These are phyloP conservation scores for Pampusana beccarii DNA, from an alignment of 2,113 vertebrate genomes.

Conservation along the genomic window DNA sequence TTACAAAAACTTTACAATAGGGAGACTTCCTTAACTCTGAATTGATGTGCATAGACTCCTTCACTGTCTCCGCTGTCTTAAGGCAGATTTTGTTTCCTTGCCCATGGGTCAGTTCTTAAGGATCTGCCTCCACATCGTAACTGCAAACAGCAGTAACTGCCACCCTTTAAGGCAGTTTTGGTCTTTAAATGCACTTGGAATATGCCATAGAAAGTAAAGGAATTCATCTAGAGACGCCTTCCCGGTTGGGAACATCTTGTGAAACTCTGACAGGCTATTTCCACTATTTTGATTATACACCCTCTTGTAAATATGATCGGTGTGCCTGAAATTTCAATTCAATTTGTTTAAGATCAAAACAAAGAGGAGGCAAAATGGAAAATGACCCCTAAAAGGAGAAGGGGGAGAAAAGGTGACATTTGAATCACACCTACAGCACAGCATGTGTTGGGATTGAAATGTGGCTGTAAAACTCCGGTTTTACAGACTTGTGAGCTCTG, in stretches of 20 bases:
- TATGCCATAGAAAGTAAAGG: background rate
- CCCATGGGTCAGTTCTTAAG: background rate
- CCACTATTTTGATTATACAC: background rate
- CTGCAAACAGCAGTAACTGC: background rate
- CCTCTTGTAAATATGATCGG: background rate
- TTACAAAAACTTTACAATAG: background rate
- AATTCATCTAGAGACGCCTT: background rate
- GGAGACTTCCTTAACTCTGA: background rate
- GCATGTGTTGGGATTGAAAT: background rate
- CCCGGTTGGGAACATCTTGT: background rate
- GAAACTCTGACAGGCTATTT: background rate
- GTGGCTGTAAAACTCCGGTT: background rate
- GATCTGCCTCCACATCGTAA: background rate
- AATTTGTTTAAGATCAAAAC: background rate
- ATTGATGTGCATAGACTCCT: background rate
- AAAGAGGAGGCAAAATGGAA: background rate
- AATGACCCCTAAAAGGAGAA: conserved; percentile 3
- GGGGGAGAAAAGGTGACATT: background rate
- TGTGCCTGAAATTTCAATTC: background rate
- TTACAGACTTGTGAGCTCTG: background rate
- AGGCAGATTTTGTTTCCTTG: background rate
- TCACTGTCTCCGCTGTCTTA: background rate
- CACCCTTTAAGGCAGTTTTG: background rate
- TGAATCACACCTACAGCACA: background rate
- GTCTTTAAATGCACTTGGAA: background rate